Evolutionary conservation across 2,113 vertebrate genomes (phyloP), one percentile per base, ranked within the genome.

Genomic region (Hippolais icterina): DNA sequence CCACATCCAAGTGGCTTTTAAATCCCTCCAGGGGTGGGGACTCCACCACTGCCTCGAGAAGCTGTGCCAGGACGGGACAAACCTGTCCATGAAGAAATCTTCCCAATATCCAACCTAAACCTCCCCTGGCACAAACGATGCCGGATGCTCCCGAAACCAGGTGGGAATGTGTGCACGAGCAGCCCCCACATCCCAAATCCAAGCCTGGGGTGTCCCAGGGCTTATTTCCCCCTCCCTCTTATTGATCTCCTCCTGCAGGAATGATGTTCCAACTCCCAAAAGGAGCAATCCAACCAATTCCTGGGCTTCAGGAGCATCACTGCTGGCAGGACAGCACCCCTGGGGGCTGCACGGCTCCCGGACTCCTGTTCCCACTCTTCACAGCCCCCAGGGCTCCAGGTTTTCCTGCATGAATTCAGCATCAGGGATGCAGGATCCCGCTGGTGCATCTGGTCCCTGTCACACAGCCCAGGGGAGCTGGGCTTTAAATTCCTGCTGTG

Each of bases 401-500:
- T 53, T 83, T 44, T 29, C 60, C 57, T 5, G 9, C 49, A 29
- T 1, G 13, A 69, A 46, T 57, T 53, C 50, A 89, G 44, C 57
- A 31, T 13, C 13, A 21, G 56, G 75, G 57, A 16, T 41, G 27
- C 56, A 41, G 37, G 44, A 71, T 35, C 23, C 18, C 0, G 0
- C 0, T 18, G 54, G 5, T 5, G 2, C 0, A 0, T 4, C n/a
- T 39, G 46, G 33, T 54, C 47, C 69, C 57, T 5, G 4, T 35
- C 75, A 27, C 0, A 0, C 12, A 24, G 11, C 3, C 44, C 10
- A 1, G 41, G 16, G 33, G 80, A 83, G 56, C 50, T 9, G 19
- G 56, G 64, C 19, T 82, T 94, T 78, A 68, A 93, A 89, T 78
- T 74, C 63, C 57, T 95, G 87, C 93, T 95, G 91, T 60, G 94